Evolutionary conservation across 1,140 invertebrate genomes (phyloP).

Genomic region (Calliopsis andreniformis): DNA sequence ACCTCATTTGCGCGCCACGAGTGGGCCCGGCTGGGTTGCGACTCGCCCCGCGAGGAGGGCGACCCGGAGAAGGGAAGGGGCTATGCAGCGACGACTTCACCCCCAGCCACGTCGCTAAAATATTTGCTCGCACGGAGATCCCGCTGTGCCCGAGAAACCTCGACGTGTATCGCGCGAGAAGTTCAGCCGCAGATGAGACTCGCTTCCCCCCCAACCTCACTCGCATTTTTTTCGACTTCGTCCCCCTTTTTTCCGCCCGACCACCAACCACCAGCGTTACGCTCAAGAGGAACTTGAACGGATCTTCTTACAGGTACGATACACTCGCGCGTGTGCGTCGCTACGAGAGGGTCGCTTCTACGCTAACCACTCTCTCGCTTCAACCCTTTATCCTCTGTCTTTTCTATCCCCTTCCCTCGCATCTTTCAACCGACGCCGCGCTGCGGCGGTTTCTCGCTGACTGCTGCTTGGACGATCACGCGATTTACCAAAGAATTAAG

Average conservation of each 20-base stretch:
- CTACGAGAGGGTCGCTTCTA: constrained; percentile 11
- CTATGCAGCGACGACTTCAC: constrained; percentile 21
- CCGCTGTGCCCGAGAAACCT: constrained; percentile 29
- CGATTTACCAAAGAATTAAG: constrained; percentile 41
- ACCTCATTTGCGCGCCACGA: constrained; percentile 80
- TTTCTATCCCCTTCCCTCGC: not conserved
- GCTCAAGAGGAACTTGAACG: constrained; percentile 23
- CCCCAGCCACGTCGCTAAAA: constrained; percentile 33
- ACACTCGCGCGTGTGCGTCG: constrained; percentile 3
- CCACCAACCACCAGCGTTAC: constrained; percentile 33
- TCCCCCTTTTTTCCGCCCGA: constrained; percentile 33
- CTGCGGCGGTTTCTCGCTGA: not conserved
- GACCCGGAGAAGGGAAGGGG: constrained; percentile 2
- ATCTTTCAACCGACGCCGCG: constrained; percentile 16
- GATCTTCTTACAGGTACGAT: constrained; percentile 34
- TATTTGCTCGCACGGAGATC: constrained; percentile 51
- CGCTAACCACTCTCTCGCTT: not conserved
- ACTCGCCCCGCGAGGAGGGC: constrained; percentile 36
- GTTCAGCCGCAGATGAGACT: constrained; percentile 46
- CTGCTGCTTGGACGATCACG: constrained; percentile 4
- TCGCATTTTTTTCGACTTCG: constrained; percentile 11
- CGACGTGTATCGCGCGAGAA: constrained; percentile 38
- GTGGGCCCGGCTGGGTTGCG: constrained; percentile 66
- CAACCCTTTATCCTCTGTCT: constrained; percentile 13
- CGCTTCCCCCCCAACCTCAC: not conserved